Evolutionary conservation across 2,113 vertebrate genomes (phyloP).

Genomic region (Galemys pyrenaicus): DNA sequence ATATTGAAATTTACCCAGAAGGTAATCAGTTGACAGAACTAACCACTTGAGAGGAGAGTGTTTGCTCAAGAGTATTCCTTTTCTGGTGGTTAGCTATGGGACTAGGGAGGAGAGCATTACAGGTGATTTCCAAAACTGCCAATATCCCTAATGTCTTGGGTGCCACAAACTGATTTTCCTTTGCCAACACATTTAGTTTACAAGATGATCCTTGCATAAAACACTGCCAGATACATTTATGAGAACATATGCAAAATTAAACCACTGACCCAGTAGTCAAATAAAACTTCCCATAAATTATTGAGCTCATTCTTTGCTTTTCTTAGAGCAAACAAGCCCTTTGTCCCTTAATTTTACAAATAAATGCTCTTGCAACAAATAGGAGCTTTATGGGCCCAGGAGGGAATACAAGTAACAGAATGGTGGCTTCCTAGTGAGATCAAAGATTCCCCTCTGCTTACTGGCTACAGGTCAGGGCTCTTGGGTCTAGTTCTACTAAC

Average conservation of each 20-base stretch:
- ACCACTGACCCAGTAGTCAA: conserved; percentile 65
- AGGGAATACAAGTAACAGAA: not conserved
- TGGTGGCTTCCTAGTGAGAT: not conserved
- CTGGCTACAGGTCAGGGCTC: not conserved
- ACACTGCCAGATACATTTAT: conserved; percentile 67
- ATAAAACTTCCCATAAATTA: conserved; percentile 69
- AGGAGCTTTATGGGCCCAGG: not conserved
- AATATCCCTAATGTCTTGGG: conserved; percentile 51
- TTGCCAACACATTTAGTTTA: conserved; percentile 68
- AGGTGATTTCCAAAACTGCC: conserved; percentile 45
- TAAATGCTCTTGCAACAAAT: conserved; percentile 53
- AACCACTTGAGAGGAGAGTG: not conserved
- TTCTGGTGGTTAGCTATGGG: not conserved
- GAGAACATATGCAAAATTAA: conserved; percentile 72
- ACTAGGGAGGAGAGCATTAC: not conserved
- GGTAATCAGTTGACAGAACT: not conserved
- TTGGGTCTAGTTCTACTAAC: not conserved
- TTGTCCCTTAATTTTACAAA: conserved; percentile 53
- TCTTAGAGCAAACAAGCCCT: conserved; percentile 45
- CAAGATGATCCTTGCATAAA: conserved; percentile 61
- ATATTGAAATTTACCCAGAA: conserved; percentile 11
- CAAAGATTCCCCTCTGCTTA: not conserved
- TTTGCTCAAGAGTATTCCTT: not conserved
- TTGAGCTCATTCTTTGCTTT: conserved; percentile 53
- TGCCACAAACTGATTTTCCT: conserved; percentile 43